Evolutionary conservation across 2,797 vertebrate genomes (phyloP).

Genomic region (Micropoecilia bifurca): DNA sequence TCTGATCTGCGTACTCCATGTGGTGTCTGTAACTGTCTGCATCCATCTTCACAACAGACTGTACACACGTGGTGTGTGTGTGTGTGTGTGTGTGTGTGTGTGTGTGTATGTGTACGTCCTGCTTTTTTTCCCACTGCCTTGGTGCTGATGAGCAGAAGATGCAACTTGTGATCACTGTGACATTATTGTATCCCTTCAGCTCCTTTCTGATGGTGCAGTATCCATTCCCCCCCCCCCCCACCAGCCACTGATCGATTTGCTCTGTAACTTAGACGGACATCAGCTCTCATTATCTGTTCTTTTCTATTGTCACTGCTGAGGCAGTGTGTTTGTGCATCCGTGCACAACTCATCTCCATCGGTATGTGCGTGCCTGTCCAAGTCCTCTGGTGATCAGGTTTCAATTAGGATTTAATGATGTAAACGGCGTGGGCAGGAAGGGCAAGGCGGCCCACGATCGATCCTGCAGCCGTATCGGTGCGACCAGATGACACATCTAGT

Average conservation of each 20-base stretch:
- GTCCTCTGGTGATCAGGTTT: constrained; percentile 44
- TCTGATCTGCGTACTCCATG: constrained; percentile 19
- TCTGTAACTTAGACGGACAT: constrained; percentile 51
- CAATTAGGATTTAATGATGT: constrained; percentile 68
- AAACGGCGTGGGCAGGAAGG: constrained; percentile 29
- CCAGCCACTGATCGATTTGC: constrained; percentile 44
- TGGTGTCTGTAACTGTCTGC: constrained; percentile 6
- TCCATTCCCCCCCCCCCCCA: background rate
- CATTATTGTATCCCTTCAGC: constrained; percentile 30
- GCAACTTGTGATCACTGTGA: constrained; percentile 24
- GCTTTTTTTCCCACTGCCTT: constrained; percentile 1
- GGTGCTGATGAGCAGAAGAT: constrained; percentile 27
- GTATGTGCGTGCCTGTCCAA: constrained; percentile 11
- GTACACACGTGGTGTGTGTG: background rate
- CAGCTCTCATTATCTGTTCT: constrained; percentile 48
- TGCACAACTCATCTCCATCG: constrained; percentile 20
- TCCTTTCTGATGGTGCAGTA: constrained; percentile 44
- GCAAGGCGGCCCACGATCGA: constrained; percentile 59
- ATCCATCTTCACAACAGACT: constrained; percentile 2
- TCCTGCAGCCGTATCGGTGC: constrained; percentile 53
- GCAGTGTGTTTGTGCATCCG: constrained; percentile 28
- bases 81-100: background rate
- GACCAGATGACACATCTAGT: constrained; percentile 52
- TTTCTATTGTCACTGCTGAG: constrained; percentile 45
- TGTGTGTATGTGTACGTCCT: background rate